phyloP scores from a whole-genome alignment of 2,797 vertebrate species.

The Ispidina lecontei region DNA sequence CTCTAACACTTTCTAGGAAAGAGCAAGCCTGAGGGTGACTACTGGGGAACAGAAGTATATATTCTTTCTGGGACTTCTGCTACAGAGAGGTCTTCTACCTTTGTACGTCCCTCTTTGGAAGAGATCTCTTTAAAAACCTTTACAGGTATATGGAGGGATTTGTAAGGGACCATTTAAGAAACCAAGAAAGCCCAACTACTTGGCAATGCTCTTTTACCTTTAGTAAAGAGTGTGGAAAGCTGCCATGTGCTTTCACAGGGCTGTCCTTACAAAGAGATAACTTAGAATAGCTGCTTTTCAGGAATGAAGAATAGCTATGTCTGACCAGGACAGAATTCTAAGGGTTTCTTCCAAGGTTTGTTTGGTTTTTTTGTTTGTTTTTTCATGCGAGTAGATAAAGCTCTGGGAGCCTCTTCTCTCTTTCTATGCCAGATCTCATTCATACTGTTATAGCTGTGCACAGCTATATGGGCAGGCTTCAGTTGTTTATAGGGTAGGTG shows the following conservation, averaged over 20 bases:
- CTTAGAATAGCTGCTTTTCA: not conserved
- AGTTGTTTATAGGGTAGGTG: not conserved
- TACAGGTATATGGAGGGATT: not conserved
- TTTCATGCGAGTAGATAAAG: not conserved
- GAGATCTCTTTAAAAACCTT: not conserved
- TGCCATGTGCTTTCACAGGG: not conserved
- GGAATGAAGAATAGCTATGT: not conserved
- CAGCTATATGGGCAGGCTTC: not conserved
- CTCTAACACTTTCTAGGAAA: not conserved
- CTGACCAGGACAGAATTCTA: not conserved
- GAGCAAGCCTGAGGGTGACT: not conserved
- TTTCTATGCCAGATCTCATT: not conserved
- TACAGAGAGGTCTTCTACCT: not conserved
- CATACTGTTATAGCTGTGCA: not conserved
- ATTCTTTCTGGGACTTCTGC: not conserved
- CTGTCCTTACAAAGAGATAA: not conserved
- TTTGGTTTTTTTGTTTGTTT: not conserved
- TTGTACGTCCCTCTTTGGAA: not conserved
- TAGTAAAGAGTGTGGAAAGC: not conserved
- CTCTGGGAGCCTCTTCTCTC: not conserved
- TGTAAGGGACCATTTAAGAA: not conserved
- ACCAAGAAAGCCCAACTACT: not conserved
- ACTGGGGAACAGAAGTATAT: not conserved
- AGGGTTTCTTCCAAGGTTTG: not conserved
- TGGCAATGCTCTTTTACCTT: not conserved